Conservation (phyloP, 1,140 invertebrate genomes). For the Stegodyphus dumicola region DNA sequence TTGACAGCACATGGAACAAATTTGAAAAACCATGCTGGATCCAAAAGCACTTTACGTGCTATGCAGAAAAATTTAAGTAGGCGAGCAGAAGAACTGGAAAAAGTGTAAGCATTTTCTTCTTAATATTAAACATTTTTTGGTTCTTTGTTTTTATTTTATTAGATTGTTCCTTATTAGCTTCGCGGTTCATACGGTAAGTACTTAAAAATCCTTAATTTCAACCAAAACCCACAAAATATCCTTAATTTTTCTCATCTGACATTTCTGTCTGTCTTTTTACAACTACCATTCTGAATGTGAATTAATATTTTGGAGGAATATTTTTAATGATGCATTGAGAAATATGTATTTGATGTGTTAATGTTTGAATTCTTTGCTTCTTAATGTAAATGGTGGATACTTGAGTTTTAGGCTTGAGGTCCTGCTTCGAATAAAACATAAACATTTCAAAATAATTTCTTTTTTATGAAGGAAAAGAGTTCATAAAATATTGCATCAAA, state of each 20-base stretch:
- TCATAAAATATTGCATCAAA: no score
- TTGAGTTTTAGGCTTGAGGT: no score
- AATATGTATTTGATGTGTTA: no score
- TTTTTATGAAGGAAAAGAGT: no score
- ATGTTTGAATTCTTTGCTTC: no score
- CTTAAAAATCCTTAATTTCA: neutral
- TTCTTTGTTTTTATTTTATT: neutral
- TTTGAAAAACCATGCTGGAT: slow-evolving; percentile 70
- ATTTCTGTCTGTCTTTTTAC: neutral
- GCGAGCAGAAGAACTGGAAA: slow-evolving; percentile 84
- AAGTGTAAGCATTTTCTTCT: slow-evolving; percentile 78
- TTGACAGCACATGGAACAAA: slow-evolving; percentile 74
- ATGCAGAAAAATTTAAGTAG: slow-evolving; percentile 84
- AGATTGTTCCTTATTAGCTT: neutral
- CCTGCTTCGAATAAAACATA: neutral
- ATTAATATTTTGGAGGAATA: no score
- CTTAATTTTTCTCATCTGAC: neutral
- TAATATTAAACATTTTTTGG: neutral
- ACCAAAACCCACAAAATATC: neutral
- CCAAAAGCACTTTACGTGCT: slow-evolving; percentile 72
- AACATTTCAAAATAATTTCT: neutral
- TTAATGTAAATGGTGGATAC: no score
- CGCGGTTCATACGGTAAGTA: neutral
- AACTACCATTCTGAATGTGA: no score
- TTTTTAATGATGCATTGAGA: no score